Percentiles rank a stretch among this genome's conserved stretches.
Evolutionary conservation across 2,797 vertebrate species (phyloP).

Genomic region (Gorsachius magnificus): DNA sequence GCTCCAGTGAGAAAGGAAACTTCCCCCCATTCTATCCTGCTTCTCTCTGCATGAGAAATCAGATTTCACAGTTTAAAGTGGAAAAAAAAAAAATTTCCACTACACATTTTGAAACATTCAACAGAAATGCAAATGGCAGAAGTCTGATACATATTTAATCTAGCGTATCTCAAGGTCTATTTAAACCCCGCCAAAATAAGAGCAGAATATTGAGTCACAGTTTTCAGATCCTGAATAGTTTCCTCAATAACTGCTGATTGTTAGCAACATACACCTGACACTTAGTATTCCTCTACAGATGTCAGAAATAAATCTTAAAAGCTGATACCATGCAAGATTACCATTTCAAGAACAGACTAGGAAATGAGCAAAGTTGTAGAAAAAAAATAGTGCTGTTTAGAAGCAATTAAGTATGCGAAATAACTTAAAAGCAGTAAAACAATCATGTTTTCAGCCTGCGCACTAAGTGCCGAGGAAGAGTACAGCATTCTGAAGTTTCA

Average conservation of each 20-base stretch:
- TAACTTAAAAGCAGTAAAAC: background rate
- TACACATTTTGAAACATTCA: background rate
- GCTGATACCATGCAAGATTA: background rate
- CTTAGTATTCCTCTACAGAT: background rate
- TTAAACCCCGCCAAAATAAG: background rate
- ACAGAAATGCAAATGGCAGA: background rate
- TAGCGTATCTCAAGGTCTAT: background rate
- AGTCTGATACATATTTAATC: background rate
- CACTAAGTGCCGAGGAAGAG: background rate
- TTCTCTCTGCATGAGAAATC: background rate
- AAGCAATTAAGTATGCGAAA: background rate
- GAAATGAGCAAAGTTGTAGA: background rate
- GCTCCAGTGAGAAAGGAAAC: background rate
- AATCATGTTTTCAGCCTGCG: background rate
- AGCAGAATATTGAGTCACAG: background rate
- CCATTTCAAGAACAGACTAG: background rate
- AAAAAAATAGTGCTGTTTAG: background rate
- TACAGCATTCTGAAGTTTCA: background rate
- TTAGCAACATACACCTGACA: background rate
- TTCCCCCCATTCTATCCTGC: fast-evolving
- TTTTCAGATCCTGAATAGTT: background rate
- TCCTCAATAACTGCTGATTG: background rate
- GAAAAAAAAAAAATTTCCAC: background rate
- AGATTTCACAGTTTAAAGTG: background rate
- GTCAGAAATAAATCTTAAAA: background rate